These are phyloP conservation scores for Rafetus swinhoei DNA, from an alignment of 2,113 vertebrate species.

Conservation along the genomic window DNA sequence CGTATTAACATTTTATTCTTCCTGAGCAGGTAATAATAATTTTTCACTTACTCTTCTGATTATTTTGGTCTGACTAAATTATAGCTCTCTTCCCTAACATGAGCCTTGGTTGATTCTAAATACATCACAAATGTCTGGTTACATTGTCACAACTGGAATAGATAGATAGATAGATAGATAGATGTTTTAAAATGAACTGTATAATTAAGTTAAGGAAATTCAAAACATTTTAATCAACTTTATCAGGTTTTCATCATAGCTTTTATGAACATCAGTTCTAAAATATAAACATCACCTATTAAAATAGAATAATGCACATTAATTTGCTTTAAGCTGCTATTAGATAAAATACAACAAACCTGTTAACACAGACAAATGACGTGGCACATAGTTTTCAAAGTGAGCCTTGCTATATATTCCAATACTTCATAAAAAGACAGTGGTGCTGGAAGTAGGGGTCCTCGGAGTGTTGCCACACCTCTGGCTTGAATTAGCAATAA, in stretches of 20 bases:
- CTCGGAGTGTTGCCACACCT: too few species aligned
- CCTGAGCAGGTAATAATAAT: conserved; percentile 46
- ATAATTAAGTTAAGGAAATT: background rate
- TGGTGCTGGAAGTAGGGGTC: too few species aligned
- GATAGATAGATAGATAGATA: too few species aligned
- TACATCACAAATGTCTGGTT: conserved; percentile 19
- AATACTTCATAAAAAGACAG: background rate
- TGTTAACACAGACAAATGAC: background rate
- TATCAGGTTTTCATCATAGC: background rate
- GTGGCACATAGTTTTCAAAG: background rate
- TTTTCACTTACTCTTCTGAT: conserved; percentile 56
- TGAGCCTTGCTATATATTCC: background rate
- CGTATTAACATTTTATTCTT: conserved; percentile 60
- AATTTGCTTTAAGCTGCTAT: background rate
- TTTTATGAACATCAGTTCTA: background rate
- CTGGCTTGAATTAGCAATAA: too few species aligned
- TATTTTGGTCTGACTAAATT: conserved; percentile 62
- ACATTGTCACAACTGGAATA: conserved; percentile 18
- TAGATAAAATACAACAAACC: background rate
- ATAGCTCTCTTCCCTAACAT: conserved; percentile 36
- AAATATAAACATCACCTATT: background rate
- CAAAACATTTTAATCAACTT: background rate
- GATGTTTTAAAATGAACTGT: conserved; percentile 17
- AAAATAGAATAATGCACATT: background rate
- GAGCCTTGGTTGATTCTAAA: conserved; percentile 37